Conservation (phyloP, 2,113 vertebrate species). For the Hippocampus abdominalis region DNA sequence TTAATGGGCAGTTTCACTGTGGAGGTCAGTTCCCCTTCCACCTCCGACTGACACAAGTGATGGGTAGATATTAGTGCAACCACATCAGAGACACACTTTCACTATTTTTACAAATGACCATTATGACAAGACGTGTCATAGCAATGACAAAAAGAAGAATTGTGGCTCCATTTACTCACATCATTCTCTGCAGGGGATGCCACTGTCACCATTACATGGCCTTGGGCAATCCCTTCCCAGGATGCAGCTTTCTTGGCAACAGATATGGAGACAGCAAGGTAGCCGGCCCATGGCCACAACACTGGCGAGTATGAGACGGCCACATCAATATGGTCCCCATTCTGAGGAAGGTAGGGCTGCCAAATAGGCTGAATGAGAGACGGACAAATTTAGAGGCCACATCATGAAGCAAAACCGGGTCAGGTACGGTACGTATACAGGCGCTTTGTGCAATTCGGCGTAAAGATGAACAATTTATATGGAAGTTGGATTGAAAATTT, state of each 20-base stretch:
- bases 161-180: conserved; percentile 65
- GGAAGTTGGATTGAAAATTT: background rate
- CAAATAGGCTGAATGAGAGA: conserved; percentile 84
- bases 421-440: background rate
- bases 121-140: background rate
- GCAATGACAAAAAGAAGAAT: background rate
- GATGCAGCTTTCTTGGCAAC: conserved; percentile 95
- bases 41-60: conserved; percentile 74
- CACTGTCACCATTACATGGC: conserved; percentile 92
- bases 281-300: conserved; percentile 96
- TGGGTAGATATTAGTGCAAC: background rate
- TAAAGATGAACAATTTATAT: background rate
- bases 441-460: background rate
- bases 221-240: conserved; percentile 95
- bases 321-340: conserved; percentile 93
- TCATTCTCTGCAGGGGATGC: conserved; percentile 88
- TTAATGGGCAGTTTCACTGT: conserved; percentile 93
- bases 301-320: conserved; percentile 91
- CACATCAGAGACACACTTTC: background rate
- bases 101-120: background rate
- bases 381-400: background rate
- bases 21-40: conserved; percentile 85
- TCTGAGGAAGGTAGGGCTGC: conserved; percentile 97
- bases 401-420: background rate
- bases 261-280: conserved; percentile 95